Conservation (phyloP, 2,797 vertebrate species). For the Anguilla anguilla region DNA sequence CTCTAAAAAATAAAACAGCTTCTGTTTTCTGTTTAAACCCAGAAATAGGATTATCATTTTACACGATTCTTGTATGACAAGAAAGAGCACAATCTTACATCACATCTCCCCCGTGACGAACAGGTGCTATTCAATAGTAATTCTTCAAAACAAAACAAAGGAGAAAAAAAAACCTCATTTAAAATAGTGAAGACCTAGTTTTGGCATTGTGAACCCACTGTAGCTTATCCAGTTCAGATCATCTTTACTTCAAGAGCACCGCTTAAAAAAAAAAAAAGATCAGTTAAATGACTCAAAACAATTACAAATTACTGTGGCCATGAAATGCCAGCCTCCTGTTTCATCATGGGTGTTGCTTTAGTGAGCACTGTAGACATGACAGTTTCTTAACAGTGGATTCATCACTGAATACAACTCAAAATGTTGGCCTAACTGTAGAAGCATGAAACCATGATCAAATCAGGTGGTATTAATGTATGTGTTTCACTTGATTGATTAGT, state of each 20-base stretch:
- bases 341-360: background rate
- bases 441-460: slow-evolving; percentile 6
- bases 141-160: slow-evolving; percentile 44
- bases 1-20: slow-evolving; percentile 96
- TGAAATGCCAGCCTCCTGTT: slow-evolving; percentile 35
- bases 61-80: slow-evolving; percentile 99
- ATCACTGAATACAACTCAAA: background rate
- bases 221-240: slow-evolving; percentile 29
- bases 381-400: background rate
- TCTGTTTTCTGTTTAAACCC: slow-evolving; percentile 93
- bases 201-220: slow-evolving; percentile 68
- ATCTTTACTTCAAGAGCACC: background rate
- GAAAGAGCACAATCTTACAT: slow-evolving; percentile 79
- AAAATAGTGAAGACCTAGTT: slow-evolving; percentile 47
- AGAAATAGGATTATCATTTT: slow-evolving; percentile 86
- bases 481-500: background rate
- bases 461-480: background rate
- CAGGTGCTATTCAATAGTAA: slow-evolving; percentile 58
- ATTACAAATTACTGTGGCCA: slow-evolving; percentile 57
- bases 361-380: background rate
- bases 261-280: slow-evolving; percentile 36
- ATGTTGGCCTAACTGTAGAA: background rate
- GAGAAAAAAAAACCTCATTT: slow-evolving; percentile 4
- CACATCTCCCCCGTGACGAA: slow-evolving; percentile 69
- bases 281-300: slow-evolving; percentile 37